These are phyloP conservation scores for Tuberolachnus salignus DNA, from an alignment of 2,888 invertebrate species.

Conservation along the genomic window DNA sequence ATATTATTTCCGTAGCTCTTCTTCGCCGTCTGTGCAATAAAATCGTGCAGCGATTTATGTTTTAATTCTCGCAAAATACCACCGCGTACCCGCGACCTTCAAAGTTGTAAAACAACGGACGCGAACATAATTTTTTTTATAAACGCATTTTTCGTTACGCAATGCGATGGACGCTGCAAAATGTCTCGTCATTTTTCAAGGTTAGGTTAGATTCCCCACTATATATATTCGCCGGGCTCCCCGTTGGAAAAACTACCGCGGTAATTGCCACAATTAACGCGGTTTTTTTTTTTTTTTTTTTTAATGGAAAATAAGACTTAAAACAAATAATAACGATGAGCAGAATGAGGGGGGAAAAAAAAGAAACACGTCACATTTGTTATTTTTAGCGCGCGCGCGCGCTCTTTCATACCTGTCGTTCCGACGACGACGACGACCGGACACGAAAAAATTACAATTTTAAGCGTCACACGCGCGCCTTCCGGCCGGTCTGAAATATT, in stretches of 20 bases:
- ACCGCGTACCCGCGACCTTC: slow-evolving; percentile 10
- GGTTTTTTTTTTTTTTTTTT: background rate
- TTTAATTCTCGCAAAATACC: background rate
- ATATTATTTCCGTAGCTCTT: background rate
- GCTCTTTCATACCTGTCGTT: background rate
- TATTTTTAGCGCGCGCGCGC: background rate
- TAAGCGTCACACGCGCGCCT: too few species aligned
- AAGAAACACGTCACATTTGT: slow-evolving; percentile 10
- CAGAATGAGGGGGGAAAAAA: background rate
- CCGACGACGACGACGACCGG: slow-evolving; percentile 19
- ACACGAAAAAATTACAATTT: too few species aligned
- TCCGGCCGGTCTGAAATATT: too few species aligned
- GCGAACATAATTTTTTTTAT: slow-evolving; percentile 28
- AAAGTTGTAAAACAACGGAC: background rate
- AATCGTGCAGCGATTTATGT: background rate
- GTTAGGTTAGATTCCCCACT: background rate
- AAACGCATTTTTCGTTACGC: slow-evolving; percentile 6
- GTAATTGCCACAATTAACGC: slow-evolving; percentile 41
- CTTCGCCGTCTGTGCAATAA: background rate
- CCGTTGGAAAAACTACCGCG: background rate
- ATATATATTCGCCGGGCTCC: too few species aligned
- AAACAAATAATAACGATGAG: too few species aligned
- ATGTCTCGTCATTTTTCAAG: slow-evolving; percentile 46
- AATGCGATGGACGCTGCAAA: slow-evolving; percentile 27
- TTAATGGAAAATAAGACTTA: slow-evolving; percentile 12